phyloP scores from a whole-genome alignment of 1,140 invertebrate genomes.

The Bathynomus jamesi region DNA sequence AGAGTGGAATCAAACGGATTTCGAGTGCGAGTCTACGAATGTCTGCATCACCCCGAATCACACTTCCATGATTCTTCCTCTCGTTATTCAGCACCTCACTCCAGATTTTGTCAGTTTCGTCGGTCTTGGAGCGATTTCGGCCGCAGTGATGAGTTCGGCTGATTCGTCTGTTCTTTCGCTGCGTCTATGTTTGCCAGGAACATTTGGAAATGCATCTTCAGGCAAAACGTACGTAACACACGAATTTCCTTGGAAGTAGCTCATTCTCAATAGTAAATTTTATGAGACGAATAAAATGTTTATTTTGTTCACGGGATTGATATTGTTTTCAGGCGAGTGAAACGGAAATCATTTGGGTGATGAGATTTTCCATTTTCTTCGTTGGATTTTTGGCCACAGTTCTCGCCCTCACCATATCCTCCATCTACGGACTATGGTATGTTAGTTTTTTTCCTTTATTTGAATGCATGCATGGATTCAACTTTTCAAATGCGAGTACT shows the following conservation, averaged over 20 bases:
- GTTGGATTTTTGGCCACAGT: constrained; percentile 59
- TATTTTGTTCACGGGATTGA: too few relatives aligned
- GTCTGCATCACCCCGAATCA: constrained; percentile 54
- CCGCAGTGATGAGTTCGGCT: constrained; percentile 96
- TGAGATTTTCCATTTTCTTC: constrained; percentile 59
- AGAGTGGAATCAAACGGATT: constrained; percentile 32
- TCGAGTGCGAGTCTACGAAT: constrained; percentile 21
- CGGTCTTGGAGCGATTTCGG: constrained; percentile 91
- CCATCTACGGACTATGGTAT: constrained; percentile 71
- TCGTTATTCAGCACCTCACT: constrained; percentile 93
- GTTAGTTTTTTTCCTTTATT: too few relatives aligned
- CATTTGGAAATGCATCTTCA: constrained; percentile 92
- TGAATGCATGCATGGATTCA: too few relatives aligned
- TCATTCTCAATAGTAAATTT: too few relatives aligned
- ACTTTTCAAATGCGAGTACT: too few relatives aligned
- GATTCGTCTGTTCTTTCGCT: constrained; percentile 95
- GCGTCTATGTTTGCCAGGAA: constrained; percentile 98
- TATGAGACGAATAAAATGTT: too few relatives aligned
- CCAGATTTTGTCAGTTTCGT: constrained; percentile 85
- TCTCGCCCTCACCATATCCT: constrained; percentile 63
- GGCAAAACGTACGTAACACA: constrained; percentile 62
- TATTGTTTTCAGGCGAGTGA: constrained; percentile 55
- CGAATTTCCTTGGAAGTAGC: too few relatives aligned
- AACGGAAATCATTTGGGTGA: constrained; percentile 64
- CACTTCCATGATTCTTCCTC: constrained; percentile 87